Percentiles rank a stretch among this genome's conserved stretches.
These are phyloP conservation scores for Drosophila suzukii DNA, from an alignment of 1,140 invertebrate species.

Conservation along the genomic window DNA sequence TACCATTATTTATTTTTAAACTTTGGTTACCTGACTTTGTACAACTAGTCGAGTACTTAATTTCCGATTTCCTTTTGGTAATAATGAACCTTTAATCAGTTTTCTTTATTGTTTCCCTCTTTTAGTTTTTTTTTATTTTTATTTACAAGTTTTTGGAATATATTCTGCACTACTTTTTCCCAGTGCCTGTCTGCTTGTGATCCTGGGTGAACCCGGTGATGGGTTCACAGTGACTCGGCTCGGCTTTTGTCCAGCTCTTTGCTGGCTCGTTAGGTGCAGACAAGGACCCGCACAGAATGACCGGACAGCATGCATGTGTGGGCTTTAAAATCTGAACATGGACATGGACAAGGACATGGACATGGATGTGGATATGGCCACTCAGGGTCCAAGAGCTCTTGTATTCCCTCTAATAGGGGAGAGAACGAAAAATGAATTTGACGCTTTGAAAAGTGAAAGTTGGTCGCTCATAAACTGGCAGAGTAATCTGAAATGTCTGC, in stretches of 20 bases:
- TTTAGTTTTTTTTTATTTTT: too few relatives aligned
- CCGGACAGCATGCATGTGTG: slow-evolving; percentile 49
- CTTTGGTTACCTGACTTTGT: background rate
- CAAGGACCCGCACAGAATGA: slow-evolving; percentile 52
- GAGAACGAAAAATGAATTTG: slow-evolving; percentile 23
- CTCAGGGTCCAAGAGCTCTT: slow-evolving; percentile 27
- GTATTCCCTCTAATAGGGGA: background rate
- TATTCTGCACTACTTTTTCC: background rate
- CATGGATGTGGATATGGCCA: slow-evolving; percentile 17
- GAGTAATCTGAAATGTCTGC: slow-evolving; percentile 55
- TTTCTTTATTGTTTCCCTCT: too few relatives aligned
- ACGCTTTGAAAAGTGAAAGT: slow-evolving; percentile 55
- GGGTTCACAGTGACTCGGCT: slow-evolving; percentile 42
- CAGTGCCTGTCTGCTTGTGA: slow-evolving; percentile 7
- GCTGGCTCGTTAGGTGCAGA: slow-evolving; percentile 63
- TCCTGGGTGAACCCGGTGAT: slow-evolving; percentile 21
- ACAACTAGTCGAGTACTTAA: background rate
- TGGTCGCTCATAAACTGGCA: slow-evolving; percentile 47
- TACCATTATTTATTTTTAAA: background rate
- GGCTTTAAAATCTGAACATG: slow-evolving; percentile 59
- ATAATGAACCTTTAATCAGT: too few relatives aligned
- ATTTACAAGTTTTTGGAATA: too few relatives aligned
- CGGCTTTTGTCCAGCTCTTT: slow-evolving; percentile 41
- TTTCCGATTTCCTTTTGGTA: background rate
- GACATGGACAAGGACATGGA: slow-evolving; percentile 46